Evolutionary conservation across 2,113 vertebrate genomes (phyloP).

Genomic region (Chelonoidis abingdonii): DNA sequence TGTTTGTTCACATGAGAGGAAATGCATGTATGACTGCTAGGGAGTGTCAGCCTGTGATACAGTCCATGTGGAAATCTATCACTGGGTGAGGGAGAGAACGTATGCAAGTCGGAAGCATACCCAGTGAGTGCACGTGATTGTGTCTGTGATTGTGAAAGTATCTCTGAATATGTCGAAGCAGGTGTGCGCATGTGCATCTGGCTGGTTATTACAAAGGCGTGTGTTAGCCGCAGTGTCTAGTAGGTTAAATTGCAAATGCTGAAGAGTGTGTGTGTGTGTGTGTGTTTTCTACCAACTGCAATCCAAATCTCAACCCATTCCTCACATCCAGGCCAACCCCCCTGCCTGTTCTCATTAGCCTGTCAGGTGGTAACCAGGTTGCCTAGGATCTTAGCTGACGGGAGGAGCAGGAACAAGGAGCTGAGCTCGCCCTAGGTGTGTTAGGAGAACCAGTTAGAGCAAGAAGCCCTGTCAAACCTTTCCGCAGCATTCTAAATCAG

Average conservation of each 20-base stretch:
- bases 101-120: background rate
- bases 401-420: background rate
- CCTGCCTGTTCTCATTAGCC: background rate
- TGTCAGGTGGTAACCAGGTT: background rate
- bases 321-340: no score
- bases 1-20: background rate
- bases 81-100: background rate
- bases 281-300: background rate
- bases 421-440: background rate
- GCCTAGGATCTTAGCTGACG: background rate
- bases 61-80: fast-evolving
- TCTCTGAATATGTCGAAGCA: background rate
- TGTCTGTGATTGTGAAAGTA: background rate
- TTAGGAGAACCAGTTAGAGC: background rate
- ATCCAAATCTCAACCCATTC: background rate
- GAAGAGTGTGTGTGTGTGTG: no score
- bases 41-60: background rate
- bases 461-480: background rate
- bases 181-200: background rate
- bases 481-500: background rate
- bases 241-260: background rate
- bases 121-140: background rate
- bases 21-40: background rate
- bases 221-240: background rate
- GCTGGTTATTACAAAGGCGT: background rate